Percentiles rank a stretch among this genome's conserved stretches.
Conservation (phyloP, 2,888 invertebrate genomes). For the Drosophila borborema region DNA sequence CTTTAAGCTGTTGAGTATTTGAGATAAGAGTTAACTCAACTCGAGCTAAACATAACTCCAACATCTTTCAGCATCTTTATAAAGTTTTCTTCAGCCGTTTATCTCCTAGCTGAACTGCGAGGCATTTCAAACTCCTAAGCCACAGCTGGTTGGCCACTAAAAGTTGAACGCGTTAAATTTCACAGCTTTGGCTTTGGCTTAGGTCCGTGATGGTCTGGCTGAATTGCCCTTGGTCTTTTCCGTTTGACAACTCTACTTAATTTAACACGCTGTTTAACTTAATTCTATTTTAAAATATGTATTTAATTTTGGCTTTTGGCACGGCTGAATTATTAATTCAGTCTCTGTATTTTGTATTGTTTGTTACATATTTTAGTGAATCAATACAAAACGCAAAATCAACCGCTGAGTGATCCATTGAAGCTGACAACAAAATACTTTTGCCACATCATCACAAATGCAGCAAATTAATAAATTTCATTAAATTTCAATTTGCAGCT, state of each 20-base stretch:
- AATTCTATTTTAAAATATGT: constrained; percentile 5
- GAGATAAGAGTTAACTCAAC: neutral
- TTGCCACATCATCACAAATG: constrained; percentile 60
- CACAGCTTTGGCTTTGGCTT: constrained; percentile 16
- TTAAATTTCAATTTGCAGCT: constrained; percentile 51
- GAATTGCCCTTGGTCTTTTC: too few species aligned
- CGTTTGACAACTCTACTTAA: constrained; percentile 14
- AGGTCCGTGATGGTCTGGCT: neutral
- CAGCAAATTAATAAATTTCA: constrained; percentile 55
- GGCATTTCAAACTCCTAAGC: constrained; percentile 10
- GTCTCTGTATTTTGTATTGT: constrained; percentile 2
- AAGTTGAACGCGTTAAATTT: constrained; percentile 41
- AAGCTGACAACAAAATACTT: constrained; percentile 27
- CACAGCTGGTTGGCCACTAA: constrained; percentile 26
- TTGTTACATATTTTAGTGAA: constrained; percentile 1
- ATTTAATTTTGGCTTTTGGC: neutral
- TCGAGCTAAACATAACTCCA: neutral
- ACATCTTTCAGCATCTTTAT: constrained; percentile 6
- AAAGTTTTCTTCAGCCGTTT: constrained; percentile 16
- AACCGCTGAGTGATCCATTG: constrained; percentile 13
- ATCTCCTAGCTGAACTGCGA: neutral
- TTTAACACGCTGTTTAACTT: constrained; percentile 9
- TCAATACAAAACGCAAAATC: constrained; percentile 11
- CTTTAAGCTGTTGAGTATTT: neutral
- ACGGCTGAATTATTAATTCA: constrained; percentile 6